A percentile compares a stretch with the other conserved stretches of the same genome.
Conservation (phyloP, 2,888 invertebrate species). For the Torymus aiolomorphi region DNA sequence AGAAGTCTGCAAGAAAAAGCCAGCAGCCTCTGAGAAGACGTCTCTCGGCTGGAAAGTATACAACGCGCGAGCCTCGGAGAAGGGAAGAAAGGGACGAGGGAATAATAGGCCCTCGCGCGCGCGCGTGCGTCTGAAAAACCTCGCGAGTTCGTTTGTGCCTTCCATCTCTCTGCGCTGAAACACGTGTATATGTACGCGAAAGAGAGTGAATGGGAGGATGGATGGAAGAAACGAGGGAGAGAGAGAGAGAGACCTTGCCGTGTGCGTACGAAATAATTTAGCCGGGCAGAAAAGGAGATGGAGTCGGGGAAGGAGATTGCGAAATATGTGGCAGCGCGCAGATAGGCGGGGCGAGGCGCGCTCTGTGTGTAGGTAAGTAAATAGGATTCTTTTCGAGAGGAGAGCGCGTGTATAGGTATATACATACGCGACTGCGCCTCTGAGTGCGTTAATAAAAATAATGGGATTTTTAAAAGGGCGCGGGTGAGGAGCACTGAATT, state of each 20-base stretch:
- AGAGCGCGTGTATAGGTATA: too few species aligned
- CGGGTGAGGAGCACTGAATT: conserved; percentile 1
- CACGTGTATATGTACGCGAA: not conserved
- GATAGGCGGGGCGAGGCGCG: not conserved
- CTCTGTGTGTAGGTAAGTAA: too few species aligned
- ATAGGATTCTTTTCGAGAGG: too few species aligned
- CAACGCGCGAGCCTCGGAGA: not conserved
- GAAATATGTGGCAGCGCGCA: not conserved
- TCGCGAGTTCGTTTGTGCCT: conserved; percentile 11
- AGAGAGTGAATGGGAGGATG: not conserved
- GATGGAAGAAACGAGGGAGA: conserved; percentile 3
- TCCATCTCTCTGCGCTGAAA: not conserved
- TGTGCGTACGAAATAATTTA: not conserved
- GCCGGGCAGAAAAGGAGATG: not conserved
- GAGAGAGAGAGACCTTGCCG: conserved; percentile 10
- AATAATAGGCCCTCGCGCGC: too few species aligned
- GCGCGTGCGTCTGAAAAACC: conserved; percentile 3
- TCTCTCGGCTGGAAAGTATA: too few species aligned
- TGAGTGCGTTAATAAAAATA: not conserved
- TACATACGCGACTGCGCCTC: not conserved
- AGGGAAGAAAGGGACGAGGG: not conserved
- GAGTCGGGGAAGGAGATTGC: not conserved
- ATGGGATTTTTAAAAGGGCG: conserved; percentile 11
- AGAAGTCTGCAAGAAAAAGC: not conserved
- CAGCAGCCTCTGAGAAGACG: too few species aligned